Evolutionary conservation across 2,113 vertebrate genomes (phyloP), one percentile per base, ranked within the genome.

Genomic region (Nematolebias whitei): DNA sequence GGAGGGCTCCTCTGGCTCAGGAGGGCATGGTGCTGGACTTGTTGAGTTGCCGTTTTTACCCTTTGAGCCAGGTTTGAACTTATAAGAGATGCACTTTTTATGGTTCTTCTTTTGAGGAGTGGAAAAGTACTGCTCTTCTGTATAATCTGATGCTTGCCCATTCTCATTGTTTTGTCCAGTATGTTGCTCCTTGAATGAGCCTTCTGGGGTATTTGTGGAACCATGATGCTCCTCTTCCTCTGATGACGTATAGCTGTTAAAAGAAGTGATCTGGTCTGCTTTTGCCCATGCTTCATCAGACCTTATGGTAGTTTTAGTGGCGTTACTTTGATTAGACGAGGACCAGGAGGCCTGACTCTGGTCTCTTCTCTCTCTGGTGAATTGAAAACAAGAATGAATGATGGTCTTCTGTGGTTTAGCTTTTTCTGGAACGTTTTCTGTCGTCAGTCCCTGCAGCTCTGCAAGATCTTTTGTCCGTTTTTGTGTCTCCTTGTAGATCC

Each of bases 401-500:
- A 95, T 66, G 22, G 92, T 79, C 78, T 92, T 94, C 71, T 90
- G 95, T 1, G 95, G 92, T 88, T 94, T 96, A 60, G 83, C 78
- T 54, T 89, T 92, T 77, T 93, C 91, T 8, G 80, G 83, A 51
- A 93, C 91, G 10, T 90, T 91, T 64, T 92, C 89, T 4, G 91
- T 92, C 2, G 95, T 91, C 0, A 96, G 94, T 16, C 96, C 98
- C 86, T 97, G 98, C 45, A 99, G 93, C 67, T 98, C 97, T 38
- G 96, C 96, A 39, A 99, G 92, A 75, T 99, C 97, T 87, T 98
- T 98, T 71, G 96, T 98, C 63, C 98, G 94, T 82, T 92, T 98
- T 80, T 98, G 96, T 0, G 98, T 99, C 89, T 99, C 98, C 83
- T 96, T 95, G 85, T 99, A 99, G 89, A 99, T 99, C 61, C 96